Base-by-base conservation (phyloP, 2,113 vertebrate species). In the Eurypyga helias region DNA sequence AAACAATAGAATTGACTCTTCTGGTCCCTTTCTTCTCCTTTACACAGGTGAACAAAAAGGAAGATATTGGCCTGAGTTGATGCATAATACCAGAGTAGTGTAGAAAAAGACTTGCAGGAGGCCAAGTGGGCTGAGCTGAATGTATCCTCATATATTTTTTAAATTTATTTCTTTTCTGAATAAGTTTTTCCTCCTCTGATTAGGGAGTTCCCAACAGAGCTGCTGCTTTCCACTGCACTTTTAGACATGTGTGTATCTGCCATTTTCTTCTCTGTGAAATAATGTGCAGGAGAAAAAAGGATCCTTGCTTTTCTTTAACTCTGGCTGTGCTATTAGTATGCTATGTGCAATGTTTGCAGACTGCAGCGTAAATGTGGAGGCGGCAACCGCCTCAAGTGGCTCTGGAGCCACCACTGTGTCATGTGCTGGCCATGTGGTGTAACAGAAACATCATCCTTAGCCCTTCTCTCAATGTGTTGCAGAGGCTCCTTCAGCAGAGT, bases 81-180 rank as follows among this genome's bases (percentile, higher is more conserved):
- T 41, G 61, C 13, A 55, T 16, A 45, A 5, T 66, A 52, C 10
- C 7, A 20, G 51, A 34, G 13, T 13, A 48, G 49, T 33, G 6
- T 64, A 25, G 28, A 33, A 48, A 77, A 60, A 80, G 46, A 34
- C 4, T 76, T 83, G 7, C 9, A 51, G 55, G 23, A 85, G 26
- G 9, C 11, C 5, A 45, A 0, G 6, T 0, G 0, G 17, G 3
- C 31, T 41, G 16, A 43, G 33, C 31, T 43, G 28, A 64, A 18
- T 41, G 11, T 43, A 4, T 57, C 15, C 8, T 84, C 17, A 31
- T 17, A 28, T 14, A 23, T 41, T 8, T 23, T 4, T 33, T 10
- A 41, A 41, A 41, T 17, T 18, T 5, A 18, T 20, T 46, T 48
- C 17, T 3, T 38, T 41, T 10, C 9, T 25, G 26, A 4, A 29